Evolutionary conservation across 2,888 invertebrate species (phyloP).

Genomic region (Drosophila incognita): DNA sequence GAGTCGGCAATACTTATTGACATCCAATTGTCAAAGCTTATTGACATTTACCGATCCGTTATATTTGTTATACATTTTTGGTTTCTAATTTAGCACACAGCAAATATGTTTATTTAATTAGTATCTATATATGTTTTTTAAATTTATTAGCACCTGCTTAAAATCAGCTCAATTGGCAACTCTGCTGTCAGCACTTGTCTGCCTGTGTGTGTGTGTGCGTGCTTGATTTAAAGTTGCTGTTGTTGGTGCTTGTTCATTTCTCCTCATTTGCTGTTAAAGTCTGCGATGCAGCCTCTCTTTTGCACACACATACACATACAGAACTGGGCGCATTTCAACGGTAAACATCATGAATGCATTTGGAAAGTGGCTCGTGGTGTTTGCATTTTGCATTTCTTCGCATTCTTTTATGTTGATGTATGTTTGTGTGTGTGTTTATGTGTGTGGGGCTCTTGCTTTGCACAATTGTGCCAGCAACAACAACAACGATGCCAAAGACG

Average conservation of each 20-base stretch:
- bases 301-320: slow-evolving; percentile 32
- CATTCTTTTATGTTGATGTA: slow-evolving; percentile 80
- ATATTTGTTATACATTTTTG: not conserved
- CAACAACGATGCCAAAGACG: slow-evolving; percentile 66
- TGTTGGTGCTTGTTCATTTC: slow-evolving; percentile 61
- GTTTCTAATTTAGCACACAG: not conserved
- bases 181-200: slow-evolving; percentile 37
- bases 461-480: slow-evolving; percentile 73
- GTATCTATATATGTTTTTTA: not conserved
- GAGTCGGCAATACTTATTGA: slow-evolving; percentile 15
- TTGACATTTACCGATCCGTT: not conserved
- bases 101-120: not conserved
- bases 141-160: slow-evolving; percentile 11
- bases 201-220: slow-evolving; percentile 23
- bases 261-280: slow-evolving; percentile 60
- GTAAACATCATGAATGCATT: slow-evolving; percentile 81
- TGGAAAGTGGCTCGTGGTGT: slow-evolving; percentile 83
- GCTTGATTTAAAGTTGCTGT: slow-evolving; percentile 33
- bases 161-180: slow-evolving; percentile 45
- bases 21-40: not conserved
- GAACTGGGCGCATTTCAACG: slow-evolving; percentile 78
- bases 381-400: slow-evolving; percentile 80
- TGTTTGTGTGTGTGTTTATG: slow-evolving; percentile 42
- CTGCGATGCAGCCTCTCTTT: slow-evolving; percentile 49
- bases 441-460: slow-evolving; percentile 58